phyloP scores from a whole-genome alignment of 2,797 vertebrate species.

The Gymnoscopelus braueri region DNA sequence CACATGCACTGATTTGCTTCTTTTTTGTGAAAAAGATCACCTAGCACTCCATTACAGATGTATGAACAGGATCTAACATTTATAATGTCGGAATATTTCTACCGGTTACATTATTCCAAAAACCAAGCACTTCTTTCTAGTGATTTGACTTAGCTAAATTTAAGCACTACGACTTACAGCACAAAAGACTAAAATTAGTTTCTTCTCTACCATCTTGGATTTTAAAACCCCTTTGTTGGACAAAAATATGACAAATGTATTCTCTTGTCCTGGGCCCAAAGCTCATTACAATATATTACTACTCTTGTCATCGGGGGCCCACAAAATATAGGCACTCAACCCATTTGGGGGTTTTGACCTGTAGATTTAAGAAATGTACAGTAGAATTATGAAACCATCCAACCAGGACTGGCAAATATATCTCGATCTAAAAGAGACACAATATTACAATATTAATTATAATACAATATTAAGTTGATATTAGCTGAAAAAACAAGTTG shows the following conservation, averaged over 20 bases:
- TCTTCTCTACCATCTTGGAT: slow-evolving; percentile 27
- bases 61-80: slow-evolving; percentile 1
- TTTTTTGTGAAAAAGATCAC: too few species aligned
- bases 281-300: slow-evolving; percentile 58
- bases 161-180: not conserved
- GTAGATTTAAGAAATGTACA: slow-evolving; percentile 40
- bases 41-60: too few species aligned
- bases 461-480: slow-evolving; percentile 37
- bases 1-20: not conserved
- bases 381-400: slow-evolving; percentile 34
- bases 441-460: too few species aligned
- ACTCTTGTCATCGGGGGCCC: slow-evolving; percentile 41
- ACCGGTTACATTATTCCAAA: not conserved
- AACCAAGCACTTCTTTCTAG: slow-evolving; percentile 10
- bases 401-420: slow-evolving; percentile 35
- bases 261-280: slow-evolving; percentile 36
- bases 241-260: slow-evolving; percentile 43
- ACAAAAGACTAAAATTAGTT: not conserved
- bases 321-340: slow-evolving; percentile 25
- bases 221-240: too few species aligned
- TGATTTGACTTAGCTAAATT: not conserved
- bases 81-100: not conserved
- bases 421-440: slow-evolving; percentile 47
- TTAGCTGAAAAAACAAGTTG: slow-evolving; percentile 44
- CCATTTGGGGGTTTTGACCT: slow-evolving; percentile 34